Conservation (phyloP, 2,888 invertebrate genomes). For the Hermaeophaga mercurialis region DNA sequence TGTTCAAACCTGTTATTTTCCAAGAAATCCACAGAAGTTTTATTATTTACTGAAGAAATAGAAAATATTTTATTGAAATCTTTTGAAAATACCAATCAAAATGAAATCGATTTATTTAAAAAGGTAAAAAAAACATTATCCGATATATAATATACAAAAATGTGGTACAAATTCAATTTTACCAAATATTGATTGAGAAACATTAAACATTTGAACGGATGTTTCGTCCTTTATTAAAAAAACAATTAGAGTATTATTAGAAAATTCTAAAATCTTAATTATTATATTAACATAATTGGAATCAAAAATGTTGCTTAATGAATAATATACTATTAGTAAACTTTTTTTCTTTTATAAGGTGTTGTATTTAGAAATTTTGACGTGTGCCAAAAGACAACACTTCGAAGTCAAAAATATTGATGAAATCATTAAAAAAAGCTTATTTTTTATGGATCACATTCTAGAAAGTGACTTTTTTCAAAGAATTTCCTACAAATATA, state of each 20-base stretch:
- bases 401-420: conserved; percentile 16
- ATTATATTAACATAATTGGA: too few species aligned
- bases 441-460: conserved; percentile 28
- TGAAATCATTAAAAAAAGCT: conserved; percentile 27
- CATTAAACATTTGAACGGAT: too few species aligned
- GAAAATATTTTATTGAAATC: conserved; percentile 8
- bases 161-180: too few species aligned
- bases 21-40: not conserved
- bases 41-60: conserved; percentile 25
- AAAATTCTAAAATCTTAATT: too few species aligned
- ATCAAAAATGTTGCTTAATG: not conserved
- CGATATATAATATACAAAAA: too few species aligned
- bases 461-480: conserved; percentile 25
- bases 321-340: not conserved
- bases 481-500: conserved; percentile 25
- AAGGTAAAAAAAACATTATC: conserved; percentile 1
- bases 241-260: too few species aligned
- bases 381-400: conserved; percentile 20
- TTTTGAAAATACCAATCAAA: conserved; percentile 3
- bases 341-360: conserved; percentile 1
- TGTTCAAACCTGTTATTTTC: conserved; percentile 29
- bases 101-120: conserved; percentile 25
- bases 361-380: conserved; percentile 29
- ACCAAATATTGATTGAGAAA: too few species aligned
- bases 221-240: too few species aligned